Conservation (phyloP, 2,888 invertebrate species). For the Plagodis pulveraria region DNA sequence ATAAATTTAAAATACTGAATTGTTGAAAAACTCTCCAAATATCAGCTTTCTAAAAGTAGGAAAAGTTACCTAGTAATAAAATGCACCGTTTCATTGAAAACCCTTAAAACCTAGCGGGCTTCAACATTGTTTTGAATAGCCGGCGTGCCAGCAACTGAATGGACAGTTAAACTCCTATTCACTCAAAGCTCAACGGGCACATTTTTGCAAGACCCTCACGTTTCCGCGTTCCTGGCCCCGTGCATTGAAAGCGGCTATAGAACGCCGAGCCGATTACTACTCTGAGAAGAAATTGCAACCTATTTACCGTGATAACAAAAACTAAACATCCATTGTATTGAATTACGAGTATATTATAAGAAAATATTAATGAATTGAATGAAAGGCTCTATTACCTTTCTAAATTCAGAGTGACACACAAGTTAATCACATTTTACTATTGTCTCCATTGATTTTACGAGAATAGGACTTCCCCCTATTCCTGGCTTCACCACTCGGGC, state of each 20-base stretch:
- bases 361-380: too few relatives aligned
- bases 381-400: too few relatives aligned
- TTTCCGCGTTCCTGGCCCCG: conserved; percentile 67
- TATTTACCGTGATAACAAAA: conserved; percentile 20
- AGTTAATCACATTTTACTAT: too few relatives aligned
- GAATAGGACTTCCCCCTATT: conserved; percentile 26
- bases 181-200: conserved; percentile 68
- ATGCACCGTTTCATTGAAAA: conserved; percentile 50
- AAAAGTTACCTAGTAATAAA: conserved; percentile 12
- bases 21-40: too few relatives aligned
- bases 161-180: conserved; percentile 75
- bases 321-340: conserved; percentile 2
- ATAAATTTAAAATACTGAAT: too few relatives aligned
- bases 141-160: conserved; percentile 63
- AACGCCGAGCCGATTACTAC: conserved; percentile 36
- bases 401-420: too few relatives aligned
- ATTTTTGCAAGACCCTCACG: conserved; percentile 65
- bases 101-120: conserved; percentile 44
- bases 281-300: conserved; percentile 38
- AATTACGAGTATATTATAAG: not conserved
- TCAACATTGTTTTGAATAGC: conserved; percentile 69
- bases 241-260: conserved; percentile 41
- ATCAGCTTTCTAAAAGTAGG: conserved; percentile 6
- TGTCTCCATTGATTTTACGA: too few relatives aligned
- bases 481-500: conserved; percentile 54